Evolutionary conservation across 2,797 vertebrate genomes (phyloP).

Genomic region (Dryobates pubescens): DNA sequence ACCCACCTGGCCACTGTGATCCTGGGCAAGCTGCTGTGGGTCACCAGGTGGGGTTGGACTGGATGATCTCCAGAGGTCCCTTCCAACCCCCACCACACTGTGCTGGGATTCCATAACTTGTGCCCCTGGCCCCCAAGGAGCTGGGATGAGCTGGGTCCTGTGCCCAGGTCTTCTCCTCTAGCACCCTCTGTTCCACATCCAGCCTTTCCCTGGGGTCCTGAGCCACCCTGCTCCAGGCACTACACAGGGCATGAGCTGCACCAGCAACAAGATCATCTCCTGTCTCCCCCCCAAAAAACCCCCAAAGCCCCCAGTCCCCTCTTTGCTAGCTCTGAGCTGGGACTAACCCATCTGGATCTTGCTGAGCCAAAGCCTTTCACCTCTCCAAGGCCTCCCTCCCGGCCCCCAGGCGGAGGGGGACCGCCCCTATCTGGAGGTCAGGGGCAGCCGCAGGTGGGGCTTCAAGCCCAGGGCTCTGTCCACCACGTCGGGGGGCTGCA

Average conservation of each 20-base stretch:
- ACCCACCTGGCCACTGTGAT: neutral
- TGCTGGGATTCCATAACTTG: neutral
- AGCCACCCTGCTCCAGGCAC: neutral
- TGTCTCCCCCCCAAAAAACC: neutral
- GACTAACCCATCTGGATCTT: neutral
- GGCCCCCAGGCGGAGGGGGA: neutral
- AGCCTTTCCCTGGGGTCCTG: neutral
- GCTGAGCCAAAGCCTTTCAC: neutral
- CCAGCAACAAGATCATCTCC: neutral
- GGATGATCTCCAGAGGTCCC: neutral
- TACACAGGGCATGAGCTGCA: neutral
- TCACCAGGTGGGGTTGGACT: neutral
- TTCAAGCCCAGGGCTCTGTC: conserved; percentile 83
- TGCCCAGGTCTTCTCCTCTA: accelerated
- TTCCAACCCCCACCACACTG: neutral
- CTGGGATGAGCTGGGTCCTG: neutral
- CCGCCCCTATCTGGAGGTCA: conserved; percentile 45
- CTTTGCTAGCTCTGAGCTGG: neutral
- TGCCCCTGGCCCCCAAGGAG: accelerated
- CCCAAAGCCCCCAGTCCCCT: neutral
- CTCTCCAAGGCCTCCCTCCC: neutral
- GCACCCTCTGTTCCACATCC: neutral
- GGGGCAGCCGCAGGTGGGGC: conserved; percentile 74
- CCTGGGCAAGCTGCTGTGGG: neutral
- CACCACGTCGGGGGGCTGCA: conserved; percentile 83